Base-by-base conservation (phyloP, 2,113 vertebrate species). In the Notechis scutatus region DNA sequence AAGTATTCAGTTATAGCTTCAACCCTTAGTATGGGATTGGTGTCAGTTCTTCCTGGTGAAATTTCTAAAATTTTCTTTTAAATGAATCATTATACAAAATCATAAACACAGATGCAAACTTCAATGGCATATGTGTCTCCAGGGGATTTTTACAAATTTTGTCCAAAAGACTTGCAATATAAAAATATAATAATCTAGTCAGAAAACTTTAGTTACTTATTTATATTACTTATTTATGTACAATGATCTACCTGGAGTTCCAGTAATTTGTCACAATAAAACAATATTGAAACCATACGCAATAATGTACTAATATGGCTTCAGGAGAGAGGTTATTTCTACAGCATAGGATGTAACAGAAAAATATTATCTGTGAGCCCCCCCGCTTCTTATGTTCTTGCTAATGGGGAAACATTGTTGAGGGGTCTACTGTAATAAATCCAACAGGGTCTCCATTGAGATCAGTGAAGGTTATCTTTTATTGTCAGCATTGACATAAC, bases 21-120 rank as follows among this genome's bases (percentile, higher is more conserved):
- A 74, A 23, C 0, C 3, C 1, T 0, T 45, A 8, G 85, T 4
- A 64, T 45, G 85, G 39, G 90, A 91, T 10, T 29, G 10, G 12
- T 0, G 0, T 1, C 26, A 61, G 12, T 91, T 24, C 0, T 89
- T 50, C 18, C 18, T 64, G 56, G 86, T 0, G 0, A 1, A 52
- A 56, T 55, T 29, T 54, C 85, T 93, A 56, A 92, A 24, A 47
- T 91, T 91, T 89, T 45, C 23, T 42, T 85, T 14, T 1, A 90
- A 93, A 29, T 88, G 54, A 23, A 88, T 85, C 59, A 92, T 90
- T 34, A 24, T 5, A 18, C 0, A 20, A 39, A 0, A 55, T 42
- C 1, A 29, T 50, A 21, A 52, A 89, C 57, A 9, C 20, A 57
- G 57, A 26, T 3, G 85, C 24, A 11, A 55, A 11, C 1, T 0